Evolutionary conservation across 2,797 vertebrate species (phyloP).

Genomic region (Microctenopoma steveboyesi): DNA sequence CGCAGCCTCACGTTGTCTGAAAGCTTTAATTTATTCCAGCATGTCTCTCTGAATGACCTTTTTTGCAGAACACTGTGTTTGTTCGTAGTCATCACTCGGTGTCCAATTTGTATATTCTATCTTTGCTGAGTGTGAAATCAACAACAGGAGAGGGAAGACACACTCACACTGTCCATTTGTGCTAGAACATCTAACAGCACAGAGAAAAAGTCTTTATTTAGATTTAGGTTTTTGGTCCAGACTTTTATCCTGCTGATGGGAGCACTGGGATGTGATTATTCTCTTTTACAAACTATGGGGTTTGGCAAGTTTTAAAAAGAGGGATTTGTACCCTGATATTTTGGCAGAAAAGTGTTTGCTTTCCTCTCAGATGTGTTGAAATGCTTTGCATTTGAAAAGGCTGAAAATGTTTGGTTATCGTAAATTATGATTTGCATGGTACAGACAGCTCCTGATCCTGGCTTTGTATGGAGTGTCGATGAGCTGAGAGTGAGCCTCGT

Average conservation of each 20-base stretch:
- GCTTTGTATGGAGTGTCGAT: slow-evolving; percentile 45
- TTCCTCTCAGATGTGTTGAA: slow-evolving; percentile 15
- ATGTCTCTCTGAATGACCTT: slow-evolving; percentile 18
- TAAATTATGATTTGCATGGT: not conserved
- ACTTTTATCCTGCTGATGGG: slow-evolving; percentile 25
- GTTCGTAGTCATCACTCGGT: slow-evolving; percentile 23
- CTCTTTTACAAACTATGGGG: not conserved
- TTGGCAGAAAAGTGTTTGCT: not conserved
- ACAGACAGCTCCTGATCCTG: slow-evolving; percentile 14
- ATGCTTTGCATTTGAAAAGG: not conserved
- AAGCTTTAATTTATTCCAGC: slow-evolving; percentile 14
- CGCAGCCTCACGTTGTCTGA: not conserved
- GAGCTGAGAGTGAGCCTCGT: slow-evolving; percentile 37
- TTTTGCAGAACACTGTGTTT: slow-evolving; percentile 36
- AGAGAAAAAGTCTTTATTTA: slow-evolving; percentile 40
- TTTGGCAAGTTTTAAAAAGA: slow-evolving; percentile 29
- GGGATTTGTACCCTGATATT: too few species aligned
- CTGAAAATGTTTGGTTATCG: slow-evolving; percentile 2
- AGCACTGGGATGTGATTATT: slow-evolving; percentile 32
- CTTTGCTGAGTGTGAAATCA: slow-evolving; percentile 51
- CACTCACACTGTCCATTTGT: not conserved
- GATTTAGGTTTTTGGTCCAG: slow-evolving; percentile 36
- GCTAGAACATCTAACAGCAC: not conserved
- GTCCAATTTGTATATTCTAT: slow-evolving; percentile 53
- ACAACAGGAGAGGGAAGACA: slow-evolving; percentile 23